Evolutionary conservation across 2,888 invertebrate species (phyloP), one percentile per base, ranked within the genome.

Genomic region (Pollenia labialis): DNA sequence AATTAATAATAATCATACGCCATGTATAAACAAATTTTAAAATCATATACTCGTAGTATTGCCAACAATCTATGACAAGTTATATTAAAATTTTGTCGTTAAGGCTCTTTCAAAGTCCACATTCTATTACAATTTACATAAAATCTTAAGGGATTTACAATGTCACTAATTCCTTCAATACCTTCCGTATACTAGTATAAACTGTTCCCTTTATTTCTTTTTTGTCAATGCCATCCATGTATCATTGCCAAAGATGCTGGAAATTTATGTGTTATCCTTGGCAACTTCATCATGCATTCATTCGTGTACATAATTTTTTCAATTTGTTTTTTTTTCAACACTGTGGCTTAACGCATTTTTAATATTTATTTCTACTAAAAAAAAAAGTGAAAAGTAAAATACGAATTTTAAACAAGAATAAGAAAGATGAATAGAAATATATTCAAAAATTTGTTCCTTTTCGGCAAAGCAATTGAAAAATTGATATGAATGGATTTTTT

Each of bases 401-500:
- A 74, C 42, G 76, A 75, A 62, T 81, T 62, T 62, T 9, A 74
- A 56, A 48, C 66, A 71, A 48, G 7, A 23, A 75, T 18, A 14
- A n/a, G 54, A 68, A 42, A 75, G 64, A 12, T 42, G 32, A 81
- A 74, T 68, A 80, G 71, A 32, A 32, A 83, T 60, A 80, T 81
- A 81, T 75, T 81, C 72, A 83, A 84, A 88, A 32, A 88, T 85
- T 87, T 87, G 87, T 88, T 88, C 87, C 88, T 88, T 88, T 86
- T 84, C 80, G 84, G 75, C 79, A 79, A 74, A 79, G 85, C 89
- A 89, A 89, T 89, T 88, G 89, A 88, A 89, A 89, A 88, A 89
- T 89, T 89, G 89, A 89, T 88, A 89, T 89, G 84, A 88, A 89
- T 89, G 88, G 88, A 87, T 89, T 87, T 88, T 32, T 87, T 88